Base-by-base conservation (phyloP, 2,113 vertebrate species). In the Nyctereutes procyonoides region DNA sequence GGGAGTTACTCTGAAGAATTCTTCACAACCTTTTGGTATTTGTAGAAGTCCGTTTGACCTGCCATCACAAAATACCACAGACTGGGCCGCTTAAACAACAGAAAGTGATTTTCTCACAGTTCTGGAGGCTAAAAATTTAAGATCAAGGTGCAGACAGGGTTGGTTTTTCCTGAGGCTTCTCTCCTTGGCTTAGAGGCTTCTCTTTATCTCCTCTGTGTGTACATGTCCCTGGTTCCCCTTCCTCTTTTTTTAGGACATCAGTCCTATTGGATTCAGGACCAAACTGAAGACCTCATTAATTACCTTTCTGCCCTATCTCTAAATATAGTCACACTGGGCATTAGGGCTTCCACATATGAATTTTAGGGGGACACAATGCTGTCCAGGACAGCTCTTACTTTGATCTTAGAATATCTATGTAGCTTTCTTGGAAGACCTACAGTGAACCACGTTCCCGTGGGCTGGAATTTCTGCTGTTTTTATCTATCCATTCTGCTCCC, bases 141-240 rank as follows among this genome's bases (percentile, higher is more conserved):
- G 76, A 16, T 6, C 0, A 13, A 73, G 14, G 8, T n/a, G 1
- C 7, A 16, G 11, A 7, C 7, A 67, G 71, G 60, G 8, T 0
- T 20, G 43, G 5, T 19, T 87, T 93, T 12, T 90, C 17, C 7
- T 10, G 76, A n/a, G 22, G 35, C 53, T 38, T 74, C 32, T 71
- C 38, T 71, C 79, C 38, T 28, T 32, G 30, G 10, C 51, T 63
- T 53, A n/a, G 0, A 20, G 55, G 51, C 11, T 69, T 73, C 5
- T n/a, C 3, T 9, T 26, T 16, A 32, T 32, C 16, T 17, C 28
- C 9, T 48, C 1, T 69, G 8, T 63, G 16, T 55, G 13, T 11
- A 28, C 14, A 10, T 7, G 19, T 19, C 20, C 11, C 48, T 84
- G 17, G 20, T 26, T 9, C 5, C 65, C 81, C 51, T 51, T 26